Base-by-base conservation (phyloP, 2,888 invertebrate species). In the Plagodis pulveraria region DNA sequence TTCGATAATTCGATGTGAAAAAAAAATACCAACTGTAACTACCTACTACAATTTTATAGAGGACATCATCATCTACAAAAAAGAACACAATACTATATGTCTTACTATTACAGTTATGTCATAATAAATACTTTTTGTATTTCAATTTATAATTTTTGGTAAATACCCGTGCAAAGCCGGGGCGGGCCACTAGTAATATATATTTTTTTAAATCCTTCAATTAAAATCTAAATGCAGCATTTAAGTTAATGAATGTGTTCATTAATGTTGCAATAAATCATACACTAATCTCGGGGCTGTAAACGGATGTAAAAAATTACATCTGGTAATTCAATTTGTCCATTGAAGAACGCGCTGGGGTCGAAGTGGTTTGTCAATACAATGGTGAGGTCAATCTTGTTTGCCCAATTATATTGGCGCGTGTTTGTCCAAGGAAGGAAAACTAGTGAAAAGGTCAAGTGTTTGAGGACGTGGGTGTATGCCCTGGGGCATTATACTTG, bases 341-440 rank as follows among this genome's bases (percentile, higher is more conserved):
- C 34, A 58, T 58, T 33, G 52, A 71, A 65, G 58, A 62, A 42
- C 48, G 33, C 53, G 49, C 52, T 56, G 55, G 56, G 73, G 69
- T 65, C 59, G 56, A 54, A 64, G 66, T 56, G 62, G 62, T 71
- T 67, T 72, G 73, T 74, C 69, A 69, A 72, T 68, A 65, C 70
- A 70, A 67, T 63, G 40, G 46, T 56, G 66, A 70, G 76, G 77
- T 76, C 69, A 67, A 54, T 54, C 60, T 55, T 75, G 71, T 72
- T 76, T 77, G 67, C 64, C 63, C 59, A 72, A 73, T 74, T 72
- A 69, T 62, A 42, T 42, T 59, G 62, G 44, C 52, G 44, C 57
- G 65, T 56, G 65, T 62, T 58, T 57, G 62, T 60, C 63, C 49
- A 50, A 42, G 63, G 65, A 63, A 68, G 67, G 68, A 69, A 70